Evolutionary conservation across 2,888 invertebrate species (phyloP), one percentile per base, ranked within the genome.

Genomic region (Cephus sareptanus): DNA sequence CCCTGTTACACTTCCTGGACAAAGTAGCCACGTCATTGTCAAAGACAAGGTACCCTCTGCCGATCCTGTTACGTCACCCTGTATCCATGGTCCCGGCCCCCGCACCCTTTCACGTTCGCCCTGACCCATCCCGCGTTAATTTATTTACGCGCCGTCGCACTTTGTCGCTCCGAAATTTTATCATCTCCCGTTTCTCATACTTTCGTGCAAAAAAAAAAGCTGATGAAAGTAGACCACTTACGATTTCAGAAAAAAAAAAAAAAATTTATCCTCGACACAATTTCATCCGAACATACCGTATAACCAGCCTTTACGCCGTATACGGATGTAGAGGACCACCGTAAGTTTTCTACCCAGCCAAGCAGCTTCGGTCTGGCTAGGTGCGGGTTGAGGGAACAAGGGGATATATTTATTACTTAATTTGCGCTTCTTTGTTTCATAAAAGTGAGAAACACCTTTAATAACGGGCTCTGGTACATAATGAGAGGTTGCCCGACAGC

Each of bases 371-470:
- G 56, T 56, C 23, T 56, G 56, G 56, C 23, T 15, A 2, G 23
- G 56, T 9, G n/a, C n/a, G 56, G 56, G 6, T 12, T 23, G 56
- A 9, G 9, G 23, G 9, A 56, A 9, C 0, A 9, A 9, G 9
- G 23, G 56, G 23, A 86, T 83, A 84, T 88, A 88, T 90, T 89
- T 88, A 89, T 89, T 88, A 87, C 89, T 89, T 87, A 87, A 89
- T 89, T 90, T 87, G 87, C 89, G 87, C 89, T 89, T 89, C 89
- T 90, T 90, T 89, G 90, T 90, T 90, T 89, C 88, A 88, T 89
- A 89, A 90, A 90, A 90, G 89, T 90, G 89, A 90, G 89, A 89
- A 90, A 90, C 89, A 87, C 85, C 89, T 89, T 89, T 90, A 90
- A 90, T 90, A 90, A 90, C 87, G 82, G 87, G 87, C 75, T 37